These are phyloP conservation scores for Lathamus discolor DNA, from an alignment of 2,113 vertebrate species.

Conservation along the genomic window DNA sequence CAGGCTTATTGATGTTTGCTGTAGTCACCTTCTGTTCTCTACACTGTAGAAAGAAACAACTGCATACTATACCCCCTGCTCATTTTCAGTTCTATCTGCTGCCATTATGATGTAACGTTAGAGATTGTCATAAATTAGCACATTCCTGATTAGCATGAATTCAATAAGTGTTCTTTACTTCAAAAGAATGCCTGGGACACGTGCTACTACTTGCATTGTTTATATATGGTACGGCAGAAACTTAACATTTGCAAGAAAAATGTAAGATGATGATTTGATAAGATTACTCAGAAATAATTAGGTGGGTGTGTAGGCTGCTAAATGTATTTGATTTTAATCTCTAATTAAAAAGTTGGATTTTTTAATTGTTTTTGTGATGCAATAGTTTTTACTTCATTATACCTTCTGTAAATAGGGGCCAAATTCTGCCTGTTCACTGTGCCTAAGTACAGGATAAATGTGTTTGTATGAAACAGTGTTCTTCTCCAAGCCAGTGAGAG, in stretches of 20 bases:
- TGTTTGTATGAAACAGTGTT: background rate
- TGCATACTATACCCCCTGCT: background rate
- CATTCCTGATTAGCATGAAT: conserved; percentile 29
- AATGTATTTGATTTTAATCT: conserved; percentile 73
- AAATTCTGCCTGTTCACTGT: background rate
- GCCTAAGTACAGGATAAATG: background rate
- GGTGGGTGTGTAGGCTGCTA: conserved; percentile 59
- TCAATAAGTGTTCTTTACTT: conserved; percentile 55
- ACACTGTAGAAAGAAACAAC: background rate
- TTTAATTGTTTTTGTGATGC: conserved; percentile 68
- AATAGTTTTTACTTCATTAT: conserved; percentile 59
- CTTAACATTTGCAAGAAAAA: conserved; percentile 64
- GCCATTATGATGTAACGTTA: conserved; percentile 21
- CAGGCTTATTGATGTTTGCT: conserved; percentile 27
- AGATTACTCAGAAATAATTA: conserved; percentile 70
- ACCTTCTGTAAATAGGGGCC: conserved; percentile 29
- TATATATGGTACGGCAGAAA: conserved; percentile 58
- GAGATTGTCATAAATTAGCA: conserved; percentile 42
- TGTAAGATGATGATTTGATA: conserved; percentile 58
- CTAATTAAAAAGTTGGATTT: conserved; percentile 67
- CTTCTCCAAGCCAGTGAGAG: background rate
- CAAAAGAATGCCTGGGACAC: conserved; percentile 46
- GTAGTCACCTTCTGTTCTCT: background rate
- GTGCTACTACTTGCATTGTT: conserved; percentile 61
- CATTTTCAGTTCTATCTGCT: conserved; percentile 3